Evolutionary conservation across 2,888 invertebrate species (phyloP), one percentile per base, ranked within the genome.

Genomic region (Alitta virens): DNA sequence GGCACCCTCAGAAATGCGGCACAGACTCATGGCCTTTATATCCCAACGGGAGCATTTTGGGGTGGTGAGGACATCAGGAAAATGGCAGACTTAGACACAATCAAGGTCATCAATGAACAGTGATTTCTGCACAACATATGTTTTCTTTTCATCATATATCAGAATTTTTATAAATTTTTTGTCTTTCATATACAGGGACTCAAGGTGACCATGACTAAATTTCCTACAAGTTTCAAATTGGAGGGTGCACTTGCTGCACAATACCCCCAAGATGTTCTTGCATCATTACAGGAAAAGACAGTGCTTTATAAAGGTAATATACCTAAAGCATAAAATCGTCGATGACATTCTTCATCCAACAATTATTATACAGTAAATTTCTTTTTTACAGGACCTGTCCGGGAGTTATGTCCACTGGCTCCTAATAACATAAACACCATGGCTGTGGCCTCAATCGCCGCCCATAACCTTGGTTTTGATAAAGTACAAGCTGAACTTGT

Each of bases 351-450:
- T 33, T 33, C 33, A 33, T n/a, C n/a, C 33, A 33, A 33, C 33
- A 33, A 33, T 12, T 33, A 33, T 12, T 33, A 52, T 52, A 9
- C 24, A 52, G 9, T 7, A n/a, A 3, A 52, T 42, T 49, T n/a
- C 14, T 21, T 21, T 25, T 53, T 63, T 65, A n/a, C 65, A 84
- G 85, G 86, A 21, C 79, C 84, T 12, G 86, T 86, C 0, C 75
- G 85, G 40, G 78, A 75, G 5, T 72, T 86, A 3, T 86, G 86
- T 74, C 79, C 82, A 23, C 71, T 85, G 59, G 86, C 86, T 2
- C 86, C 86, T 1, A 85, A 86, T 73, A 86, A 86, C 67, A 85
- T 86, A 16, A 86, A 86, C 77, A 85, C 86, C 7, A 86, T 86
- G 86, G 86, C 86, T 18, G 85, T 84, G 2, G 86, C 84, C 2